A percentile compares a stretch with the other conserved stretches of the same genome.
These are phyloP conservation scores for Petrocephalus schoutedeni DNA, from an alignment of 2,797 vertebrate species.

Conservation along the genomic window DNA sequence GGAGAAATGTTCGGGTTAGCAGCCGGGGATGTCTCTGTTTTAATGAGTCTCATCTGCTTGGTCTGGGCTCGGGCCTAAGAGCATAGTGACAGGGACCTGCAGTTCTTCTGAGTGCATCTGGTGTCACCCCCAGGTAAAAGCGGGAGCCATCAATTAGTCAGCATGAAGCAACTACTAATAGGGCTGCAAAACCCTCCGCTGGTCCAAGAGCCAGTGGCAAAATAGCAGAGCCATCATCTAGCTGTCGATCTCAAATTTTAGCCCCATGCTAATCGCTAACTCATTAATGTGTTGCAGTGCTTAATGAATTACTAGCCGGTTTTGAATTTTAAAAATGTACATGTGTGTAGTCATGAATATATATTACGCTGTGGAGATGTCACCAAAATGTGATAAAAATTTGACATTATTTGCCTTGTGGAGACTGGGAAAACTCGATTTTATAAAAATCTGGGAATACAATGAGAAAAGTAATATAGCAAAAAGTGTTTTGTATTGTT, in stretches of 20 bases:
- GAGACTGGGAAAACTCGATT: not conserved
- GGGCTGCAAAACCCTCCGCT: slow-evolving; percentile 32
- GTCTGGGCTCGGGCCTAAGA: slow-evolving; percentile 2
- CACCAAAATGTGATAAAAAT: not conserved
- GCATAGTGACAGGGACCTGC: slow-evolving; percentile 16
- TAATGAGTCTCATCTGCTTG: slow-evolving; percentile 12
- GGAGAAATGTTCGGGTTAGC: not conserved
- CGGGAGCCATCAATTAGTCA: slow-evolving; percentile 62
- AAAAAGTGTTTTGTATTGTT: not conserved
- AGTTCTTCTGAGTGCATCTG: slow-evolving; percentile 44
- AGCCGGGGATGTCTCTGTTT: not conserved
- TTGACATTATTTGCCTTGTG: not conserved
- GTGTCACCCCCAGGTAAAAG: slow-evolving; percentile 60
- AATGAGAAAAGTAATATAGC: not conserved
- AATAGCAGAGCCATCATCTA: slow-evolving; percentile 20
- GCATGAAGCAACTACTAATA: slow-evolving; percentile 63
- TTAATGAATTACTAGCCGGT: slow-evolving; percentile 1
- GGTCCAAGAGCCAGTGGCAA: slow-evolving; percentile 27
- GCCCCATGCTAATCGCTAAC: slow-evolving; percentile 22
- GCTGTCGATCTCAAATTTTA: slow-evolving; percentile 13
- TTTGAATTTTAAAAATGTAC: not conserved
- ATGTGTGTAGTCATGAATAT: not conserved
- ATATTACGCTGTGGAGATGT: not conserved
- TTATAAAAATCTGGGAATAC: not conserved
- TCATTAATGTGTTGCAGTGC: not conserved